Percentiles rank a stretch among this genome's conserved stretches.
phyloP scores from a whole-genome alignment of 2,888 invertebrate genomes.

The Stenodera caucasica region DNA sequence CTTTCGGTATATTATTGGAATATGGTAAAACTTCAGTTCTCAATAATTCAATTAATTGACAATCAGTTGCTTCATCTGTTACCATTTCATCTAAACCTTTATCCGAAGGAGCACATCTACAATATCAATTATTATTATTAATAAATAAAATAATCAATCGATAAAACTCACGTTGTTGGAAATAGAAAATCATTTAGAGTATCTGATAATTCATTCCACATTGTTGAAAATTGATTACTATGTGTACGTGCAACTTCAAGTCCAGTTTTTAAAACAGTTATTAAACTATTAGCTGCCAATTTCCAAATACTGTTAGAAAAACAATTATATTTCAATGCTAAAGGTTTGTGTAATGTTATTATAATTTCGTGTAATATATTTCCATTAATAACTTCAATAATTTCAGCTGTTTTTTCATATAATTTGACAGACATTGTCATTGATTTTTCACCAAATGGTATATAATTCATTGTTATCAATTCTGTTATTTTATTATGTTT shows the following conservation, averaged over 20 bases:
- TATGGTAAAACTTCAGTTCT: constrained; percentile 81
- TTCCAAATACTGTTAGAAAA: constrained; percentile 82
- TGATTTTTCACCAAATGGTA: constrained; percentile 83
- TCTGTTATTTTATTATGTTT: constrained; percentile 63
- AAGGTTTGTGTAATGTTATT: constrained; percentile 70
- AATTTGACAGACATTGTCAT: constrained; percentile 73
- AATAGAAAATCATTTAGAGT: constrained; percentile 92
- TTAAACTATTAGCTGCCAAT: constrained; percentile 73
- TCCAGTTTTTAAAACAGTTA: constrained; percentile 78
- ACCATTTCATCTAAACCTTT: constrained; percentile 64
- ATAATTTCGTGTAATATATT: constrained; percentile 69
- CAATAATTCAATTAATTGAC: constrained; percentile 78
- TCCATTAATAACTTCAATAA: constrained; percentile 70
- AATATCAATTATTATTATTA: constrained; percentile 23
- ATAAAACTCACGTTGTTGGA: constrained; percentile 67
- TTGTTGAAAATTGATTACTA: constrained; percentile 70
- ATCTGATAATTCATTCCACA: constrained; percentile 86
- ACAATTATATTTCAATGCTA: constrained; percentile 80
- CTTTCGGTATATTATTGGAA: constrained; percentile 74
- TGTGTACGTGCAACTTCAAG: constrained; percentile 83
- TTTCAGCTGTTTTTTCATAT: constrained; percentile 73
- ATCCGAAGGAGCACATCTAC: constrained; percentile 60
- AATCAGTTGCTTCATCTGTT: constrained; percentile 78
- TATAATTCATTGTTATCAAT: constrained; percentile 79
- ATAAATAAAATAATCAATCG: neutral